Conservation (phyloP, 2,797 vertebrate genomes). For the Sylvia borin region DNA sequence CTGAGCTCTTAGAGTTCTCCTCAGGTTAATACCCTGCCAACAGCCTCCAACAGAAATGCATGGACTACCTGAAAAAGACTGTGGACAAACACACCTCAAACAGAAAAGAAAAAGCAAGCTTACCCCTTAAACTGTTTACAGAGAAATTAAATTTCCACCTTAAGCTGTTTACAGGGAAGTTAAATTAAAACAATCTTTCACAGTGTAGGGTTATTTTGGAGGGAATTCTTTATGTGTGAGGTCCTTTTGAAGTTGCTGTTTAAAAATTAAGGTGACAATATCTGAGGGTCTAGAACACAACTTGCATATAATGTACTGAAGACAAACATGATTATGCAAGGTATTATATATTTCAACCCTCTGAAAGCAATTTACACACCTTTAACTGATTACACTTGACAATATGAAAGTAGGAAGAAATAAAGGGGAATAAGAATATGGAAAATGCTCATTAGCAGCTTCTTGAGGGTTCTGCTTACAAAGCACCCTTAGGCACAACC, state of each 20-base stretch:
- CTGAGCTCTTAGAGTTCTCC: neutral
- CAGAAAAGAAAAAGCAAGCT: neutral
- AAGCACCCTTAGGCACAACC: neutral
- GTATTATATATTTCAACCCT: neutral
- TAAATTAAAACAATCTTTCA: conserved; percentile 18
- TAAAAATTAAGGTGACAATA: conserved; percentile 22
- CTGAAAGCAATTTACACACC: neutral
- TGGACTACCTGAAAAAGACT: neutral
- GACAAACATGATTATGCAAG: neutral
- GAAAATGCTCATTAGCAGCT: conserved; percentile 22
- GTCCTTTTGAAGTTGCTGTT: neutral
- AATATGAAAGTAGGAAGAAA: neutral
- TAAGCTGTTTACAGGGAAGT: neutral
- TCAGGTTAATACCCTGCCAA: neutral
- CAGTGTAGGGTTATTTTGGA: neutral
- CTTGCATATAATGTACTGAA: neutral
- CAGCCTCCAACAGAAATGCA: neutral
- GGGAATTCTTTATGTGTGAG: neutral
- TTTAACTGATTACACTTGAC: conserved; percentile 1
- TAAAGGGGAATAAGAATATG: neutral
- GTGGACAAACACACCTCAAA: neutral
- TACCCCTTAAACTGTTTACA: neutral
- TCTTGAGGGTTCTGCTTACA: neutral
- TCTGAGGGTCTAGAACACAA: neutral
- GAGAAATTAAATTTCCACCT: neutral